Evolutionary conservation across 2,888 invertebrate species (phyloP).

Genomic region (Meteorus colon): DNA sequence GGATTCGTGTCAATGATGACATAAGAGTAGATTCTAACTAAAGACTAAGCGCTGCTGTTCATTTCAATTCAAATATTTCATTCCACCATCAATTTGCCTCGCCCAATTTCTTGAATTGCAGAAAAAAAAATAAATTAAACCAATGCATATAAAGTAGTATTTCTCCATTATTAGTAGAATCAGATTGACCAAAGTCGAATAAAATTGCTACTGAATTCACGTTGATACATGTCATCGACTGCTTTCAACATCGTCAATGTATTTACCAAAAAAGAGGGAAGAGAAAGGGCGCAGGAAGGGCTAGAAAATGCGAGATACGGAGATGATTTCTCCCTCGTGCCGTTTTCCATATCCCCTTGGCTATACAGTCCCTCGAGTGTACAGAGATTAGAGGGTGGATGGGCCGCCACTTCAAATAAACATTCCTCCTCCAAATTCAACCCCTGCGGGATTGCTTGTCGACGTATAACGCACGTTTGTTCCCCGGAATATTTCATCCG

Average conservation of each 20-base stretch:
- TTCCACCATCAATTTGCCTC: too few relatives aligned
- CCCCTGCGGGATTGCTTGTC: slow-evolving; percentile 46
- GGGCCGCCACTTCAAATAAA: slow-evolving; percentile 71
- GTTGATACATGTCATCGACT: slow-evolving; percentile 5
- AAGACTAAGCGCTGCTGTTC: too few relatives aligned
- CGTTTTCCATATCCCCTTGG: slow-evolving; percentile 59
- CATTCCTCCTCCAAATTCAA: slow-evolving; percentile 62
- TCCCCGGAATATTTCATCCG: slow-evolving; percentile 11
- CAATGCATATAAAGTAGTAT: too few relatives aligned
- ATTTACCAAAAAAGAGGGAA: neutral
- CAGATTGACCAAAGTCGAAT: neutral
- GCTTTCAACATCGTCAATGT: slow-evolving; percentile 7
- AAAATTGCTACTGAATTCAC: neutral
- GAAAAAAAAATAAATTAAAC: too few relatives aligned
- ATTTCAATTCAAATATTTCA: too few relatives aligned
- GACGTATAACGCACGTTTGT: slow-evolving; percentile 23
- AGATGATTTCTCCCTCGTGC: slow-evolving; percentile 52
- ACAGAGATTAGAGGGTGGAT: slow-evolving; percentile 65
- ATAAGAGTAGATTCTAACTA: too few relatives aligned
- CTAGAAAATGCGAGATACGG: neutral
- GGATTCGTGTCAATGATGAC: too few relatives aligned
- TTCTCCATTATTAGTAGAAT: neutral
- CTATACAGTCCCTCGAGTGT: slow-evolving; percentile 64
- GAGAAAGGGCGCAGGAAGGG: neutral
- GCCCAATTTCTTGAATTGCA: too few relatives aligned